A percentile compares a stretch with the other conserved stretches of the same genome.
Conservation (phyloP, 2,888 invertebrate species). For the Cheilosia vulpina region DNA sequence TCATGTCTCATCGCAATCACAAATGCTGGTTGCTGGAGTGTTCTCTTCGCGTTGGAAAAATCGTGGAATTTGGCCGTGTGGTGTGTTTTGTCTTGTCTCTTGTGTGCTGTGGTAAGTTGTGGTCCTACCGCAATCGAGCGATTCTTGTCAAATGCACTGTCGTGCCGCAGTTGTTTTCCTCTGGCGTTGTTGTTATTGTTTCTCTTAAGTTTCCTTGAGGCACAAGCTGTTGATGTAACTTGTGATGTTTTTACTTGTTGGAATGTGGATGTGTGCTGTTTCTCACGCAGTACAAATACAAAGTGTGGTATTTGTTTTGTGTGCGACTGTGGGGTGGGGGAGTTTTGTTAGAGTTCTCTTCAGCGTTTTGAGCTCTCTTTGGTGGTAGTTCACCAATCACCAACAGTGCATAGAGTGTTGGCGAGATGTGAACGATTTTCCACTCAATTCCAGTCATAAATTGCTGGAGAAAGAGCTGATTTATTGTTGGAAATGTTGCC, state of each 20-base stretch:
- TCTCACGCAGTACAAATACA: constrained; percentile 8
- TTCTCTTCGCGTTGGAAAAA: constrained; percentile 39
- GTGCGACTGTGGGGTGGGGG: constrained; percentile 12
- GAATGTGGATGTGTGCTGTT: neutral
- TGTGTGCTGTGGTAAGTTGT: neutral
- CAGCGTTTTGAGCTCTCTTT: neutral
- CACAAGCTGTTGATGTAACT: constrained; percentile 48
- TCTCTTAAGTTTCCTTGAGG: neutral
- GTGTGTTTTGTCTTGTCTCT: neutral
- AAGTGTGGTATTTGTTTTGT: neutral
- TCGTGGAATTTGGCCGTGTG: neutral
- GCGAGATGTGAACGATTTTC: constrained; percentile 5
- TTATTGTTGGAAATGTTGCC: constrained; percentile 29
- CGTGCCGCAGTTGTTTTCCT: constrained; percentile 21
- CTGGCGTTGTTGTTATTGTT: constrained; percentile 1
- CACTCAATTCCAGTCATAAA: constrained; percentile 47
- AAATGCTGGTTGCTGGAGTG: too few relatives aligned
- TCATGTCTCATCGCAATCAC: neutral
- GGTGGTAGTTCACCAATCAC: constrained; percentile 36
- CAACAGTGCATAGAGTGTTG: constrained; percentile 17
- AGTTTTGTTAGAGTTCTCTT: constrained; percentile 24
- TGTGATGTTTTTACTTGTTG: constrained; percentile 10
- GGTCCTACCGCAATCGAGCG: constrained; percentile 67
- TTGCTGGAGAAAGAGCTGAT: constrained; percentile 6
- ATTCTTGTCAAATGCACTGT: constrained; percentile 33